A percentile compares a stretch with the other conserved stretches of the same genome.
Evolutionary conservation across 1,140 invertebrate genomes (phyloP).

Genomic region (Diachasmimorpha longicaudata): DNA sequence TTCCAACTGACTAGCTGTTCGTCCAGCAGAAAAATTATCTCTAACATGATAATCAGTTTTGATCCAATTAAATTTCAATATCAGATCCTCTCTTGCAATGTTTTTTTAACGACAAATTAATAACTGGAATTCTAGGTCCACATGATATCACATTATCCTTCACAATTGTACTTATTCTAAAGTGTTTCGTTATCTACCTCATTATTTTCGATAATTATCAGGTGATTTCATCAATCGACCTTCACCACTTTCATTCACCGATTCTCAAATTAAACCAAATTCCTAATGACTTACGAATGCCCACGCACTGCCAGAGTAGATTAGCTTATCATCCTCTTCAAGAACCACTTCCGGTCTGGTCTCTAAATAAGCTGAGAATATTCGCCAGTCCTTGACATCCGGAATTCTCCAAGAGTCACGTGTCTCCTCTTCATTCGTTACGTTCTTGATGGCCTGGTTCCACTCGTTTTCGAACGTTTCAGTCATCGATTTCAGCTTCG

Average conservation of each 20-base stretch:
- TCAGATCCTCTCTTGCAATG: no score
- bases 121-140: no score
- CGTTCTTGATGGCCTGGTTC: background rate
- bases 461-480: background rate
- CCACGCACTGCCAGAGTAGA: constrained; percentile 25
- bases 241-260: background rate
- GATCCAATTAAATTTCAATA: no score
- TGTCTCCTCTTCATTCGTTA: constrained; percentile 24
- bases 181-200: no score
- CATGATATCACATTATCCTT: no score
- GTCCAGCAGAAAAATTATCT: no score
- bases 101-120: no score
- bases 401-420: constrained; percentile 26
- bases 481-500: constrained; percentile 12
- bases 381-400: constrained; percentile 8
- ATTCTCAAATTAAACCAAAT: background rate
- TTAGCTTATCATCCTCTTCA: constrained; percentile 23
- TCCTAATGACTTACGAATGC: constrained; percentile 26
- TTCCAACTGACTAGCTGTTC: no score
- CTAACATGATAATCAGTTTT: no score
- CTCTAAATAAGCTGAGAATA: constrained; percentile 37
- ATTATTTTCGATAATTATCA: no score
- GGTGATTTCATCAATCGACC: background rate
- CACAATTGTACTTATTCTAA: no score
- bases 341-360: constrained; percentile 32